A percentile compares a stretch with the other conserved stretches of the same genome.
Conservation (phyloP, 2,888 invertebrate genomes). For the Ethmia dodecea region DNA sequence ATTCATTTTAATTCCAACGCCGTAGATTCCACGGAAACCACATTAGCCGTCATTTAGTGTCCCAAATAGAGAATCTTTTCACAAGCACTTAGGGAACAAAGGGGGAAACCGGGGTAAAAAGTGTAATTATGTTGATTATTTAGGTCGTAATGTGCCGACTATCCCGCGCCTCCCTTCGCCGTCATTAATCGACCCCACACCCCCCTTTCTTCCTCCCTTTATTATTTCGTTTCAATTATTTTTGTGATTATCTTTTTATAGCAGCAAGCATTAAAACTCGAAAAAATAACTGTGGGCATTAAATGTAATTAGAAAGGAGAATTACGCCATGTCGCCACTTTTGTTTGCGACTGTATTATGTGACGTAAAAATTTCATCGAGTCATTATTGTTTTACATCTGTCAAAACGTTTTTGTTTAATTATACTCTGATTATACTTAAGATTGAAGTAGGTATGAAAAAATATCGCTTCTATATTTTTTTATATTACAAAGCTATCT, state of each 20-base stretch:
- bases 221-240: slow-evolving; percentile 78
- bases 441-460: no score
- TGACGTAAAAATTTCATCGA: slow-evolving; percentile 14
- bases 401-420: slow-evolving; percentile 14
- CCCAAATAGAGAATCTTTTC: slow-evolving; percentile 46
- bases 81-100: slow-evolving; percentile 57
- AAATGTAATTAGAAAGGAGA: slow-evolving; percentile 72
- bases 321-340: slow-evolving; percentile 64
- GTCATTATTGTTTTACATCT: slow-evolving; percentile 16
- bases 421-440: no score
- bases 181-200: slow-evolving; percentile 59
- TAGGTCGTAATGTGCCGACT: slow-evolving; percentile 74
- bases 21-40: no score
- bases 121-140: slow-evolving; percentile 78
- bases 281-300: slow-evolving; percentile 73
- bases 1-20: no score
- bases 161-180: slow-evolving; percentile 54
- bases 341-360: slow-evolving; percentile 37
- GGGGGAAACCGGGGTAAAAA: slow-evolving; percentile 68
- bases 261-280: slow-evolving; percentile 72
- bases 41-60: no score
- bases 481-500: no score
- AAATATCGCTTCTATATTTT: no score
- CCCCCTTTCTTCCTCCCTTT: slow-evolving; percentile 50
- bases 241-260: slow-evolving; percentile 78